Evolutionary conservation across 2,113 vertebrate genomes (phyloP).

Genomic region (Gavia stellata): DNA sequence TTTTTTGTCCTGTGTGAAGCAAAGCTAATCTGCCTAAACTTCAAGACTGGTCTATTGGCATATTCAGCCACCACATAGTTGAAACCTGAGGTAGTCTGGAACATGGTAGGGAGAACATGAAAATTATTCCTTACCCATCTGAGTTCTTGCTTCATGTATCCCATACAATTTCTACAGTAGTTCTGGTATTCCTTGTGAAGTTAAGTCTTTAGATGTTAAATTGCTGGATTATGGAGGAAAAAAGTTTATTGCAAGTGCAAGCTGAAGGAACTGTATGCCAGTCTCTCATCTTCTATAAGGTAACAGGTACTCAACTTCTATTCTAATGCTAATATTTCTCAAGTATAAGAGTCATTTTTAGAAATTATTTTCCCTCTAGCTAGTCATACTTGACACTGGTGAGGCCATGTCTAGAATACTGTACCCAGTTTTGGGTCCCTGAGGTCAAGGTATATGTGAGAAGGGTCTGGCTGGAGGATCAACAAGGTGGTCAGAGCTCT

Average conservation of each 20-base stretch:
- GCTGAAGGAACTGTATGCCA: background rate
- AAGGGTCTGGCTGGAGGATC: background rate
- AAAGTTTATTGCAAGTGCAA: background rate
- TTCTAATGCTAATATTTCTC: background rate
- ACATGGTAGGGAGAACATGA: background rate
- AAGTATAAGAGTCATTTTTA: background rate
- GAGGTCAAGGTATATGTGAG: background rate
- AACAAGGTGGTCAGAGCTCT: background rate
- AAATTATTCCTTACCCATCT: background rate
- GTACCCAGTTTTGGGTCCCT: background rate
- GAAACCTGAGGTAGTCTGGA: background rate
- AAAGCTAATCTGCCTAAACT: background rate
- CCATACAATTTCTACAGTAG: background rate
- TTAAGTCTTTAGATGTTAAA: background rate
- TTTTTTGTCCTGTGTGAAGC: background rate
- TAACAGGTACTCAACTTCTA: background rate
- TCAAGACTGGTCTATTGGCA: background rate
- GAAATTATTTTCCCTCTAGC: background rate
- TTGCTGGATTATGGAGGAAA: background rate
- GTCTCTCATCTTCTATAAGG: background rate
- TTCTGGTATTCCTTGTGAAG: background rate
- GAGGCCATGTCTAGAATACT: background rate
- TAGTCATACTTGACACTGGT: background rate
- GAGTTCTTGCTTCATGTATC: accelerated
- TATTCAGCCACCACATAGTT: background rate